Evolutionary conservation across 2,888 invertebrate genomes (phyloP), one percentile per base, ranked within the genome.

Genomic region (Drosophila atroscutellata): DNA sequence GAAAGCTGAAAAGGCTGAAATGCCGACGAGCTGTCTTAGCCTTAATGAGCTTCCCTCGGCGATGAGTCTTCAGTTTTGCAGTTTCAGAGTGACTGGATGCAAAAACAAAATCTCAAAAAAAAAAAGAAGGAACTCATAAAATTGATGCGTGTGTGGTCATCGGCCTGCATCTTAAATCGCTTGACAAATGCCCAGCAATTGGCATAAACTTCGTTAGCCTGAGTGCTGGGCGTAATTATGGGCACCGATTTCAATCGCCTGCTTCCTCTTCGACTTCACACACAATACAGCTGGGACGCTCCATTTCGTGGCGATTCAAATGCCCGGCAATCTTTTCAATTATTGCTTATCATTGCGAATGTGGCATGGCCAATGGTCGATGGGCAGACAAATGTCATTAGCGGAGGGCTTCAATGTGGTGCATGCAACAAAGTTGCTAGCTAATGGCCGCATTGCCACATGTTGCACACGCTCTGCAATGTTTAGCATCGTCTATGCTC

Each of bases 251-350:
- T 65, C 50, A 61, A 78, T 72, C 72, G 68, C 60, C 42, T 45
- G 56, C 56, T 56, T 39, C 56, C n/a, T 75, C 65, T 60, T 57
- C 34, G 30, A 57, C 54, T 36, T 36, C 63, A 51, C 61, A 63
- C 77, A 75, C 45, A 47, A 61, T 42, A 54, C 15, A 45, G 52
- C 20, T 45, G 34, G 49, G 36, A 50, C 39, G 75, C 72, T 59
- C 61, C 72, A 72, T 72, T 80, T 78, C 37, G 78, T 45, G 34
- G 69, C 88, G 68, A 86, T 86, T 86, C 84, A 86, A 89, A 86
- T 86, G 80, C 63, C 78, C 72, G 52, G 73, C 89, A 89, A 86
- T 86, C 89, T 86, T 84, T 86, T 89, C 87, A 86, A 86, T 89
- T 86, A 86, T 86, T 86, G 89, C 89, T 86, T 86, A 89, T 86